phyloP scores from a whole-genome alignment of 2,113 vertebrate genomes.

The Dissostichus mawsoni region DNA sequence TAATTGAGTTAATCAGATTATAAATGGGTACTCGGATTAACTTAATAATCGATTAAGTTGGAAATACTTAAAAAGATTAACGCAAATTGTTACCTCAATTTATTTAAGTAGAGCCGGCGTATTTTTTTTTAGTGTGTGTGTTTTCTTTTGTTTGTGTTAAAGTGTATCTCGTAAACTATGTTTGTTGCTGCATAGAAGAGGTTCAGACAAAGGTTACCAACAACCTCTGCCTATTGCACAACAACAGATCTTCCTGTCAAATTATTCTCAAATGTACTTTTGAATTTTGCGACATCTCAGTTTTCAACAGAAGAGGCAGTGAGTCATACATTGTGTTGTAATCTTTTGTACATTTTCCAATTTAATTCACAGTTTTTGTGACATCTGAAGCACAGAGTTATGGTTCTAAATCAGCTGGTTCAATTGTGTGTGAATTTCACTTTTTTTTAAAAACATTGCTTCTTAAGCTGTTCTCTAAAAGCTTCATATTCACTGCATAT shows the following conservation, averaged over 20 bases:
- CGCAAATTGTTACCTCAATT: too few relatives aligned
- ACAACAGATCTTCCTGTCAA: slow-evolving; percentile 60
- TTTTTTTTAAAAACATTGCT: neutral
- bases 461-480: neutral
- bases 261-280: slow-evolving; percentile 45
- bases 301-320: slow-evolving; percentile 51
- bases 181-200: slow-evolving; percentile 39
- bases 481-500: too few relatives aligned
- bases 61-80: too few relatives aligned
- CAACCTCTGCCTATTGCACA: slow-evolving; percentile 65
- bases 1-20: too few relatives aligned
- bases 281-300: slow-evolving; percentile 57
- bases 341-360: slow-evolving; percentile 15
- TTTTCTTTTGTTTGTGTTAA: slow-evolving; percentile 8
- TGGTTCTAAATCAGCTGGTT: neutral
- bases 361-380: slow-evolving; percentile 31
- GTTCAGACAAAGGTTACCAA: slow-evolving; percentile 63
- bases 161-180: neutral
- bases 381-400: slow-evolving; percentile 16
- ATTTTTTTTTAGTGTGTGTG: too few relatives aligned
- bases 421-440: neutral
- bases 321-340: slow-evolving; percentile 44
- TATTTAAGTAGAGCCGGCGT: too few relatives aligned
- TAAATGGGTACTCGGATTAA: too few relatives aligned
- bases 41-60: too few relatives aligned